Evolutionary conservation across 2,797 vertebrate species (phyloP), one percentile per base, ranked within the genome.

Genomic region (Crocodylus rhombifer): DNA sequence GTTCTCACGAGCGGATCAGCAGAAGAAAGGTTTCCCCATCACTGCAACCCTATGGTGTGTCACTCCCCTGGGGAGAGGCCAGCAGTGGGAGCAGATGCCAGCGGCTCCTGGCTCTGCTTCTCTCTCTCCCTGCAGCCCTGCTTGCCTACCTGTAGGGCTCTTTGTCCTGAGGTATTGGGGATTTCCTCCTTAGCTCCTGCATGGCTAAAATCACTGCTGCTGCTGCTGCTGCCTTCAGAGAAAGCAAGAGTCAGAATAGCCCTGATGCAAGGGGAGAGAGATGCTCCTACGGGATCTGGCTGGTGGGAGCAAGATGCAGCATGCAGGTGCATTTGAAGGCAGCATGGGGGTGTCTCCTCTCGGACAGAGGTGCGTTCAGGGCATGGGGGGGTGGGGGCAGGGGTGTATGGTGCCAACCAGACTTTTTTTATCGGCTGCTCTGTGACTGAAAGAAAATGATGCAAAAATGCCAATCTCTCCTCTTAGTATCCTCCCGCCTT

Each of bases 391-490:
- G 83, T 1, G 14, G 4, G 61, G 1, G 83, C 0, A 11, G 4
- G 61, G 1, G 36, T 1, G 51, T 4, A 60, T 8, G 88, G 84
- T 58, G 60, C 81, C 87, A n/a, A 74, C 36, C 89, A 28, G 90
- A 63, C 36, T 65, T 57, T 69, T 61, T 14, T 80, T 10, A 84
- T 87, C 90, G 73, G 58, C 88, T 2, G 65, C 86, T 83, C 77
- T 2, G 84, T 3, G 71, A 61, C 60, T 89, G 92, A 13, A 88
- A 2, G 58, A 18, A 26, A 69, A 57, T 82, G 95, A 94, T 75
- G 95, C 87, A 86, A 91, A 91, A 74, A 91, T 56, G 95, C 94
- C 15, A 88, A 57, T 17, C 69, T 36, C 62, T 76, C 20, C 20
- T 18, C 18, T 56, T 20, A 65, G 42, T 36, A 23, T 28, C 25